Evolutionary conservation across 2,797 vertebrate genomes (phyloP).

Genomic region (Gymnothorax reevesii): DNA sequence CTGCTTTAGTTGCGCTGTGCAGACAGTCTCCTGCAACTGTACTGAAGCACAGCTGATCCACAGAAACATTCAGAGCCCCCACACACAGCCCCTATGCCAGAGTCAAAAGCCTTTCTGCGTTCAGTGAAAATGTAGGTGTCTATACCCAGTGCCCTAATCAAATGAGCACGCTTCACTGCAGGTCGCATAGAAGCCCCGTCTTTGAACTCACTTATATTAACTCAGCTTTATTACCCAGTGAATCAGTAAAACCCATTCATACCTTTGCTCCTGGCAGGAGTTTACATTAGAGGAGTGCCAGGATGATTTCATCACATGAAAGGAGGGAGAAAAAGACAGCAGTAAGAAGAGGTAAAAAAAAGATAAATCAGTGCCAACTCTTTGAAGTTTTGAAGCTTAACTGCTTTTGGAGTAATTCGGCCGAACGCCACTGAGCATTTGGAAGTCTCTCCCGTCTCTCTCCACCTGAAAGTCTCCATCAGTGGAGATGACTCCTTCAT

Average conservation of each 20-base stretch:
- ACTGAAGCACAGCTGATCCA: too few relatives aligned
- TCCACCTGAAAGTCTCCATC: neutral
- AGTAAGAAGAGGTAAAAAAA: neutral
- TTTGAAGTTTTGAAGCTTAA: constrained; percentile 10
- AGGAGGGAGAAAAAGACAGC: too few relatives aligned
- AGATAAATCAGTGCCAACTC: neutral
- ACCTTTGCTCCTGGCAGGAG: constrained; percentile 9
- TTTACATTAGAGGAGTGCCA: constrained; percentile 14
- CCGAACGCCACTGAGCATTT: neutral
- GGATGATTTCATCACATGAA: constrained; percentile 17
- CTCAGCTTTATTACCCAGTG: constrained; percentile 13
- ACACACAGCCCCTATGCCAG: neutral
- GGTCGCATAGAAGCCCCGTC: neutral
- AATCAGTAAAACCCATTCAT: constrained; percentile 8
- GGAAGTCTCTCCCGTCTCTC: neutral
- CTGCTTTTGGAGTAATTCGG: neutral
- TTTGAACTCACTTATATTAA: constrained; percentile 12
- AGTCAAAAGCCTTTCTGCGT: neutral
- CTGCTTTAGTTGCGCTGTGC: neutral
- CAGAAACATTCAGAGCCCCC: too few relatives aligned
- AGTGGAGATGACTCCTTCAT: neutral
- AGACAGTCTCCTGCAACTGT: neutral
- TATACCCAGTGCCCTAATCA: neutral
- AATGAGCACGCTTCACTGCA: constrained; percentile 15
- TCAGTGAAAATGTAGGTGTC: neutral